Base-by-base conservation (phyloP, 2,797 vertebrate genomes). In the Clarias platycephalus region DNA sequence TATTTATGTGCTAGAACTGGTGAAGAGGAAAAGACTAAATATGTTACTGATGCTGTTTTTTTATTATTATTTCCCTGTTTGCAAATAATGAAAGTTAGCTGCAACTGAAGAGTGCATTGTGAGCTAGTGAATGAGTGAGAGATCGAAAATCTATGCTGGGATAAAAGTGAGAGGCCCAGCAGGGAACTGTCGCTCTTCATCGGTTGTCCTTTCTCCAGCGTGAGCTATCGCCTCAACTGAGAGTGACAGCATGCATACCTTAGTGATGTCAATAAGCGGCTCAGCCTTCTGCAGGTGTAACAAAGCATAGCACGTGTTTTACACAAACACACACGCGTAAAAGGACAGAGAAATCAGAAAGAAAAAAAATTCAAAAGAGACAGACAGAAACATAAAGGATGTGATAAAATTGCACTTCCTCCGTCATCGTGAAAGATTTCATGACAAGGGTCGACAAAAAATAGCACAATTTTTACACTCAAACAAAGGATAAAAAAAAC, bases 81-180 rank as follows among this genome's bases (percentile, higher is more conserved):
- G 67, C 83, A 84, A 82, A 28, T 80, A n/a, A 53, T 84, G 84
- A 80, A 87, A 74, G 83, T 80, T 49, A 83, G 55, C 80, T 86
- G 80, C 80, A 84, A 84, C 71, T 87, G 86, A 86, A 71, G 67
- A 85, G 88, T 86, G 84, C 88, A 83, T 88, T 86, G 88, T 88
- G 91, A 92, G 92, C 89, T 88, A 62, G 60, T 18, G 72, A 79
- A 62, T 58, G 74, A 83, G 82, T 91, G 88, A 86, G 90, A 91
- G 86, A 91, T 89, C 85, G 89, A 89, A 83, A 66, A 88, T 58
- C 37, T 60, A 77, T 79, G 75, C 60, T 53, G 18, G 70, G 81
- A 90, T 89, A 66, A 89, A 90, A 92, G 91, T 91, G 91, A 88
- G 88, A 74, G 44, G 83, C 90, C 90, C 91, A 86, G 91, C 90